Percentiles rank a stretch among this genome's conserved stretches.
Conservation (phyloP, 2,797 vertebrate genomes). For the Gallinago solitaria region DNA sequence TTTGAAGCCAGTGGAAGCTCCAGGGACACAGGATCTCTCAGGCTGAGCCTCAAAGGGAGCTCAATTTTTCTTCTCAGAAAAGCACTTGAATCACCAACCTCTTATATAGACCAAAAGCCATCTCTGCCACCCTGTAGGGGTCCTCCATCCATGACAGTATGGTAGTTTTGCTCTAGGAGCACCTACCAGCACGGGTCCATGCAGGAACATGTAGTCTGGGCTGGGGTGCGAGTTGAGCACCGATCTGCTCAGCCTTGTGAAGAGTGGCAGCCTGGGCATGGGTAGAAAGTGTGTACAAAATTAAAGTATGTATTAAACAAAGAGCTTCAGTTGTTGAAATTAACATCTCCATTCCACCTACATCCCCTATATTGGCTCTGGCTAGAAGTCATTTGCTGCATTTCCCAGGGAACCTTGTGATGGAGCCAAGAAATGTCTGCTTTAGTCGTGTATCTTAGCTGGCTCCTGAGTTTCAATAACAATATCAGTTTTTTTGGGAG, state of each 20-base stretch:
- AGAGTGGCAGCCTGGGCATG: neutral
- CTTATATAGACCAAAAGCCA: neutral
- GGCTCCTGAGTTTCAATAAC: neutral
- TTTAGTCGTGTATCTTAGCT: neutral
- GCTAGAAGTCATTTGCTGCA: neutral
- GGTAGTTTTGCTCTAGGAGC: neutral
- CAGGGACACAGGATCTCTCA: neutral
- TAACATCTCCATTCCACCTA: neutral
- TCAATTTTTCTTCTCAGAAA: neutral
- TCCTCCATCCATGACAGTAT: neutral
- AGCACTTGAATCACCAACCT: neutral
- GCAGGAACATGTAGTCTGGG: neutral
- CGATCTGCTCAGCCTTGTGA: neutral
- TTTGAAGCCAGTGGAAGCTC: neutral
- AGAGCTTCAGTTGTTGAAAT: neutral
- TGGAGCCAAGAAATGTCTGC: neutral
- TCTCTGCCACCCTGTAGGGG: neutral
- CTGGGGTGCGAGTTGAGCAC: neutral
- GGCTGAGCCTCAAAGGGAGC: neutral
- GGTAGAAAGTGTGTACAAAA: neutral
- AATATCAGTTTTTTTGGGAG: accelerated
- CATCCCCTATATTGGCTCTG: neutral
- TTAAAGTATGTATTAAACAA: neutral
- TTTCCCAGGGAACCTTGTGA: neutral
- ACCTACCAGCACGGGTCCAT: neutral